Conservation (phyloP, 2,888 invertebrate genomes). For the Machimus rusticus region DNA sequence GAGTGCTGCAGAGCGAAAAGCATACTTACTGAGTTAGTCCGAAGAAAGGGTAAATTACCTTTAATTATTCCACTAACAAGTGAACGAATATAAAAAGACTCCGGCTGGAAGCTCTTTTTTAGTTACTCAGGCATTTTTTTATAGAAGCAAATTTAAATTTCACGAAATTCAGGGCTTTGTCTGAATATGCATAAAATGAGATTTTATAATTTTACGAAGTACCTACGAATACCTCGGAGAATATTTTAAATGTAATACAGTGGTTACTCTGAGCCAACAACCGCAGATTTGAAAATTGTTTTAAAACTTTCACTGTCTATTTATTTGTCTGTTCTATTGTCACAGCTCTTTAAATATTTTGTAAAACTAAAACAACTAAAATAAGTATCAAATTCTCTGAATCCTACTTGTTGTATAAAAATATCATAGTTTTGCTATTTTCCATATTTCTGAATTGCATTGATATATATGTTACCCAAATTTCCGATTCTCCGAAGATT, state of each 20-base stretch:
- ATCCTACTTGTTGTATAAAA: too few relatives aligned
- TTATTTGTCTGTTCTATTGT: too few relatives aligned
- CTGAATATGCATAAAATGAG: neutral
- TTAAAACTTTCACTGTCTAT: too few relatives aligned
- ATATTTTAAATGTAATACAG: neutral
- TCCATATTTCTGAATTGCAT: too few relatives aligned
- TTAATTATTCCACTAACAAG: neutral
- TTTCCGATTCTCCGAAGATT: too few relatives aligned
- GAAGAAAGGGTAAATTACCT: neutral
- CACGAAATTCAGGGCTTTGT: neutral
- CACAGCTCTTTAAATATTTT: too few relatives aligned
- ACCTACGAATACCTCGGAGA: neutral
- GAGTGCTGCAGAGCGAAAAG: neutral
- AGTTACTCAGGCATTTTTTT: neutral
- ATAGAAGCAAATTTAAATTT: neutral
- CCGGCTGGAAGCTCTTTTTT: neutral
- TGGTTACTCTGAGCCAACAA: neutral
- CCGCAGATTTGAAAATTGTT: neutral
- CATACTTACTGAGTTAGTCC: neutral
- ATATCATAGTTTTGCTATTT: too few relatives aligned
- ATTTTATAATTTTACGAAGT: neutral
- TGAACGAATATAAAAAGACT: neutral
- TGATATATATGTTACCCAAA: too few relatives aligned
- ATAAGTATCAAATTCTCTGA: too few relatives aligned
- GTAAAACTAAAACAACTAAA: too few relatives aligned